Conservation (phyloP, 1,140 invertebrate genomes). For the Aphidius ervi region DNA sequence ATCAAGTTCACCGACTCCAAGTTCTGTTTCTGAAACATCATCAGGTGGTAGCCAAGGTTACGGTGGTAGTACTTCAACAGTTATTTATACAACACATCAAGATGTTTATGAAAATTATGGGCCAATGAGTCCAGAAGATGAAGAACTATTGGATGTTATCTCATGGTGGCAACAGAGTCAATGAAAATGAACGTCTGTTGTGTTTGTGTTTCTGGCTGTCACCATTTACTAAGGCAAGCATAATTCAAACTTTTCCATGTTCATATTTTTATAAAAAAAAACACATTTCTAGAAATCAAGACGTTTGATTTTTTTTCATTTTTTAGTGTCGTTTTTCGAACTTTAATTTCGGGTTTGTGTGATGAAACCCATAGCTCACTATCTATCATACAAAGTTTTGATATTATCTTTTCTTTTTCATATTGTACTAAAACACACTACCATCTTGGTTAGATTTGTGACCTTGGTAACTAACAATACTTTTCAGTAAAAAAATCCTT, state of each 20-base stretch:
- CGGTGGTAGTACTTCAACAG: slow-evolving; percentile 49
- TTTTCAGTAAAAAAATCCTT: slow-evolving; percentile 37
- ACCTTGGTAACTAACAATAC: slow-evolving; percentile 49
- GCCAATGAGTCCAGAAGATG: slow-evolving; percentile 82
- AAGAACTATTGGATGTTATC: slow-evolving; percentile 84
- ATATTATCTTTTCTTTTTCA: slow-evolving; percentile 7
- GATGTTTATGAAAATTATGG: slow-evolving; percentile 74
- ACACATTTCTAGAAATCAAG: background rate
- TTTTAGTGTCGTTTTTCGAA: background rate
- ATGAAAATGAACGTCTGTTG: slow-evolving; percentile 29
- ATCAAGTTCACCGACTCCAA: slow-evolving; percentile 74
- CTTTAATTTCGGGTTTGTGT: background rate
- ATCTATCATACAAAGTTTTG: too few relatives aligned
- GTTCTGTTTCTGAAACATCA: slow-evolving; percentile 72
- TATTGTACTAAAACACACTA: slow-evolving; percentile 21
- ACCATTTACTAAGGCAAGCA: slow-evolving; percentile 31
- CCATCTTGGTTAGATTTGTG: slow-evolving; percentile 45
- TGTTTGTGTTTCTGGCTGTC: slow-evolving; percentile 1
- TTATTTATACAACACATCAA: slow-evolving; percentile 54
- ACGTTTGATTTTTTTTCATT: background rate
- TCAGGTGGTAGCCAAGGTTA: slow-evolving; percentile 55
- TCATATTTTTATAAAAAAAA: background rate
- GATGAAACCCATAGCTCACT: too few relatives aligned
- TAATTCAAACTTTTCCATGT: slow-evolving; percentile 13
- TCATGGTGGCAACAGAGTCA: slow-evolving; percentile 76